phyloP scores from a whole-genome alignment of 1,140 invertebrate genomes.

The Euschistus heros region DNA sequence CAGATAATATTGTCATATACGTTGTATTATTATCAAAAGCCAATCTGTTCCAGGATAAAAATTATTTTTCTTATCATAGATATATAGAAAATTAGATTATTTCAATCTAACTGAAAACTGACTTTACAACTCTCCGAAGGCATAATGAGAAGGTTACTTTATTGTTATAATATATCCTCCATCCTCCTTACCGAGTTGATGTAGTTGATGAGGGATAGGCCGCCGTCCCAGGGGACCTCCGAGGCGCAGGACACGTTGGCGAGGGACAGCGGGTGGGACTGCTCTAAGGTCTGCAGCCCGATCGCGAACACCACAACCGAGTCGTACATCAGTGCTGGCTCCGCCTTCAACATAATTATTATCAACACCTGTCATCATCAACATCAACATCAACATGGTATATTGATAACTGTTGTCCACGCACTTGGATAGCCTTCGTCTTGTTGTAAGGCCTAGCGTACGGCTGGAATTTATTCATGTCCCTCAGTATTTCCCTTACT shows the following conservation, averaged over 20 bases:
- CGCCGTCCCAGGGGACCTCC: conserved; percentile 63
- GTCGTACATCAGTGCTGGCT: conserved; percentile 68
- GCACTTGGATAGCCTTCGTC: conserved; percentile 40
- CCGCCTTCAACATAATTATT: conserved; percentile 45
- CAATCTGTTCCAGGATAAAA: too few species aligned
- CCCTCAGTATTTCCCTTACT: conserved; percentile 44
- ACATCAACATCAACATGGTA: too few species aligned
- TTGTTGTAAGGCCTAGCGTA: conserved; percentile 43
- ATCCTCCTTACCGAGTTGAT: conserved; percentile 53
- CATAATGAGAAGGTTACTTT: too few species aligned
- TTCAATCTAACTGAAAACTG: too few species aligned
- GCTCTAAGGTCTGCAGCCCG: conserved; percentile 54
- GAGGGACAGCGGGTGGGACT: conserved; percentile 48
- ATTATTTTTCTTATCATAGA: too few species aligned
- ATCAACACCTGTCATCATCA: background rate
- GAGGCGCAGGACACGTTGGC: conserved; percentile 60
- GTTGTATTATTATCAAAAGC: too few species aligned
- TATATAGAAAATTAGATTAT: too few species aligned
- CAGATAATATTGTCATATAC: too few species aligned
- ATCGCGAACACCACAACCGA: conserved; percentile 64
- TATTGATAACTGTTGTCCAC: too few species aligned
- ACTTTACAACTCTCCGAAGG: too few species aligned
- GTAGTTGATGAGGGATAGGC: conserved; percentile 70
- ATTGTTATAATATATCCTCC: background rate
- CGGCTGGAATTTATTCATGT: conserved; percentile 53